These are phyloP conservation scores for Serripes groenlandicus DNA, from an alignment of 2,888 invertebrate species.

Conservation along the genomic window DNA sequence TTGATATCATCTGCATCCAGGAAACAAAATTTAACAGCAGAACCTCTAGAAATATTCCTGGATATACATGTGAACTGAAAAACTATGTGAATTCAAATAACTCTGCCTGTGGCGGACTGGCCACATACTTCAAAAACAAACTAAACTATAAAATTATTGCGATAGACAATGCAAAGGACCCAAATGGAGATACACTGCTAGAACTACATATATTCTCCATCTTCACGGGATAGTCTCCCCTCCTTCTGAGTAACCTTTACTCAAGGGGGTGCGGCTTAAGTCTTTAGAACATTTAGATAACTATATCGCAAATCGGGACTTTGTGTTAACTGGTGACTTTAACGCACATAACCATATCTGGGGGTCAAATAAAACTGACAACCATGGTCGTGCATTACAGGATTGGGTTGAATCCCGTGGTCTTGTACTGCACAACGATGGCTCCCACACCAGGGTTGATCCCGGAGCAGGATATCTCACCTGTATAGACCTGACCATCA, in stretches of 20 bases:
- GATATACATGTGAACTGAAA: background rate
- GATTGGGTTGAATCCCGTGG: background rate
- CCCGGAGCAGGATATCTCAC: background rate
- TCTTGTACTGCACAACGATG: constrained; percentile 24
- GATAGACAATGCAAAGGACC: constrained; percentile 15
- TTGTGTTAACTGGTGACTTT: constrained; percentile 19
- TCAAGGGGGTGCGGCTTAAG: constrained; percentile 17
- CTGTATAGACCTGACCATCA: background rate
- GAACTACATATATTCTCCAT: background rate
- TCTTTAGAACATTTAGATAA: background rate
- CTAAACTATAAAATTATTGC: background rate
- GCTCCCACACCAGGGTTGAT: constrained; percentile 11
- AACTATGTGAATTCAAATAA: background rate
- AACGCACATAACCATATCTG: constrained; percentile 24
- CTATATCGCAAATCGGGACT: background rate
- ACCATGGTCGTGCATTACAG: background rate
- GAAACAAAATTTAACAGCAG: constrained; percentile 1
- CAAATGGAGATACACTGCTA: background rate
- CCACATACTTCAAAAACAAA: constrained; percentile 6
- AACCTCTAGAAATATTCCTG: background rate
- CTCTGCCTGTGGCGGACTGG: background rate
- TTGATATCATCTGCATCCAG: constrained; percentile 3
- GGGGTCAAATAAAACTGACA: background rate
- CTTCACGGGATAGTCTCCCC: background rate
- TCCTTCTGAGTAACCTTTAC: background rate